Evolutionary conservation across 2,888 invertebrate species (phyloP).

Genomic region (Suillia variegata): DNA sequence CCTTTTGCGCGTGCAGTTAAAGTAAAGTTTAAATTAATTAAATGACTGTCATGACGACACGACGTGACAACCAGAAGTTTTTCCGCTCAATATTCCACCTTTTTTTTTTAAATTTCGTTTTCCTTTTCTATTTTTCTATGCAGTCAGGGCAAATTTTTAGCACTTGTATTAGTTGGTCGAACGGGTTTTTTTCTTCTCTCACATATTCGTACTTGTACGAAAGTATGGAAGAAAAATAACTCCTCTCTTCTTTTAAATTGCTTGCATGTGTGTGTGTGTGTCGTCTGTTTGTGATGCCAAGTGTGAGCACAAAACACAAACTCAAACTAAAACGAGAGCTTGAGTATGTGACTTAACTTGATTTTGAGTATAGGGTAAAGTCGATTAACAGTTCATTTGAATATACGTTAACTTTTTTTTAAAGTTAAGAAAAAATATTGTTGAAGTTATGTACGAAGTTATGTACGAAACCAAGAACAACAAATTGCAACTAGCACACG

Average conservation of each 20-base stretch:
- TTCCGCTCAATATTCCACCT: background rate
- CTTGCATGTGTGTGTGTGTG: background rate
- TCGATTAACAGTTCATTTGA: background rate
- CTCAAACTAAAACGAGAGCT: background rate
- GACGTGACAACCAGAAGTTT: background rate
- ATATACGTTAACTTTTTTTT: background rate
- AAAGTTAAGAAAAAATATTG: too few relatives aligned
- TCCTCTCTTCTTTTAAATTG: too few relatives aligned
- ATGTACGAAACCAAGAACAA: too few relatives aligned
- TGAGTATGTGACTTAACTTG: conserved; percentile 4
- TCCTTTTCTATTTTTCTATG: background rate
- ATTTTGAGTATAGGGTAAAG: background rate
- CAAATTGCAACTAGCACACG: background rate
- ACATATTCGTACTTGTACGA: too few relatives aligned
- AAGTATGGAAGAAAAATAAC: too few relatives aligned
- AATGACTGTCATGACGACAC: background rate
- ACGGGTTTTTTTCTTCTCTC: too few relatives aligned
- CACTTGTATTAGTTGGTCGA: too few relatives aligned
- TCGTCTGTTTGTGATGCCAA: background rate
- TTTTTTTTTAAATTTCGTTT: background rate
- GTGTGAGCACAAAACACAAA: too few relatives aligned
- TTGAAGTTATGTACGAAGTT: too few relatives aligned
- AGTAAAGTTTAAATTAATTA: background rate
- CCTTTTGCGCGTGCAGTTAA: too few relatives aligned
- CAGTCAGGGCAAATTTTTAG: background rate